A percentile compares a stretch with the other conserved stretches of the same genome.
These are phyloP conservation scores for Mythimna impura DNA, from an alignment of 2,888 invertebrate species.

Conservation along the genomic window DNA sequence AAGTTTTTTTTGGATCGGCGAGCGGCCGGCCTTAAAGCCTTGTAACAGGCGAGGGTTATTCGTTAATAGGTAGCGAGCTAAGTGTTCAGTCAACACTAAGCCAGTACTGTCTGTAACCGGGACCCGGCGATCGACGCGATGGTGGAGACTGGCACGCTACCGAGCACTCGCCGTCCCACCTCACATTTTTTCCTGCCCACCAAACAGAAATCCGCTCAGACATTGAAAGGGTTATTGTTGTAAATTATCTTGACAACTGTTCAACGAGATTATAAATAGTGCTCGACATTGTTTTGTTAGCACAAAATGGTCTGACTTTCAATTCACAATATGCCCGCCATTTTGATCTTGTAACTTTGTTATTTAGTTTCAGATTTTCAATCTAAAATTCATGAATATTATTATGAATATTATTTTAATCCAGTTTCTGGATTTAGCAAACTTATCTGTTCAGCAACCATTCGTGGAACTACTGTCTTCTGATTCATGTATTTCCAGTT, in stretches of 20 bases:
- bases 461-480: not conserved
- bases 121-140: conserved; percentile 2
- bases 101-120: not conserved
- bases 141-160: not conserved
- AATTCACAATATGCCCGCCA: conserved; percentile 11
- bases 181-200: conserved; percentile 24
- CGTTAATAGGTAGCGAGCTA: conserved; percentile 44
- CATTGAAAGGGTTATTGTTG: conserved; percentile 44
- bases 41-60: conserved; percentile 29
- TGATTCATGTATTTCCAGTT: not conserved
- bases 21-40: not conserved
- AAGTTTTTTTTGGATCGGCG: not conserved
- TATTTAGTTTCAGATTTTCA: conserved; percentile 17
- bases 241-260: conserved; percentile 29
- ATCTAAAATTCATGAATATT: conserved; percentile 33
- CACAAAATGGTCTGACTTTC: conserved; percentile 13
- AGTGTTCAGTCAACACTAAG: conserved; percentile 60
- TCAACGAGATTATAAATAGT: conserved; percentile 20
- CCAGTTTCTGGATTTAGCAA: not conserved
- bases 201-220: conserved; percentile 29
- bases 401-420: conserved; percentile 19
- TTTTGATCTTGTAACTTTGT: conserved; percentile 18
- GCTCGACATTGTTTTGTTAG: conserved; percentile 24
- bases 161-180: conserved; percentile 16
- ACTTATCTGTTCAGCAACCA: not conserved